These are phyloP conservation scores for Ctenodactylus gundi DNA, from an alignment of 2,113 vertebrate genomes.

Conservation along the genomic window DNA sequence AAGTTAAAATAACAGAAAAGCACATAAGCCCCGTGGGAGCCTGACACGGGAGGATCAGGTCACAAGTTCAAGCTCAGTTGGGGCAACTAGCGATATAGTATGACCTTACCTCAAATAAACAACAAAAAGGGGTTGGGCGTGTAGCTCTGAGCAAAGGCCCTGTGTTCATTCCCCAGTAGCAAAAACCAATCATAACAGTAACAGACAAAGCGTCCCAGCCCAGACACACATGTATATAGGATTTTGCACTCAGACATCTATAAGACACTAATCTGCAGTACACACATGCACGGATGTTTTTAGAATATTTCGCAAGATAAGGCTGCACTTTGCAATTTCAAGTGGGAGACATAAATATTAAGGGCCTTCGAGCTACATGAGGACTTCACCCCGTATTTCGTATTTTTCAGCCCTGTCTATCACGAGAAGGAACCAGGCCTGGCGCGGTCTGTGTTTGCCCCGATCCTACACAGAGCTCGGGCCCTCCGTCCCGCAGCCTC, in stretches of 20 bases:
- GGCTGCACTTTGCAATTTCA: neutral
- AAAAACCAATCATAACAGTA: no score
- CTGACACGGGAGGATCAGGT: no score
- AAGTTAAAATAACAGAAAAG: neutral
- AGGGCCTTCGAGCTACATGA: neutral
- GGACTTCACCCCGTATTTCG: neutral
- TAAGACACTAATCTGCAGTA: neutral
- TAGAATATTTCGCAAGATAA: neutral
- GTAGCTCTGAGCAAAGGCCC: no score
- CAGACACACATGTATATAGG: rapidly evolving
- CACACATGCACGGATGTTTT: neutral
- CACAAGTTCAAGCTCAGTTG: no score
- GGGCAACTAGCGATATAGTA: no score
- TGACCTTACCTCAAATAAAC: no score
- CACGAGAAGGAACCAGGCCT: no score
- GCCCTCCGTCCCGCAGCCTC: neutral
- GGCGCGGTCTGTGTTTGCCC: rapidly evolving
- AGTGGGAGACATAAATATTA: rapidly evolving
- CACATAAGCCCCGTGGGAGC: no score
- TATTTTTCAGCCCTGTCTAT: neutral
- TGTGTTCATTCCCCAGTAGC: no score
- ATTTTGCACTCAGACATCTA: neutral
- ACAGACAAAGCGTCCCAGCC: no score
- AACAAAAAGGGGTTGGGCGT: no score
- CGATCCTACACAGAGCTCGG: rapidly evolving